Base-by-base conservation (phyloP, 2,888 invertebrate species). In the Imbricaverruca yamaguchii region DNA sequence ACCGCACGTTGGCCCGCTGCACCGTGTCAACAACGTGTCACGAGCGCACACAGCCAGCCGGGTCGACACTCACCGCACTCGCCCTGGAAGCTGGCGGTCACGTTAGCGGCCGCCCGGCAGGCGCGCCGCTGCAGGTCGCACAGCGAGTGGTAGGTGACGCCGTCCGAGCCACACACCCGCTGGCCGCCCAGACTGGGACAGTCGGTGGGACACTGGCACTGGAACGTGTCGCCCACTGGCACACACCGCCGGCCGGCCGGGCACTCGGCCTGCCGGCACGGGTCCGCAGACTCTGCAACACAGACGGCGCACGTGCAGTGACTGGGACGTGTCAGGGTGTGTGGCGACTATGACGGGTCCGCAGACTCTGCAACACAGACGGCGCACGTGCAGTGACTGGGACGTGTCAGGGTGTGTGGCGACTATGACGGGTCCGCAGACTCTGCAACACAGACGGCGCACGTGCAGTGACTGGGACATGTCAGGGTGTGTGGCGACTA, bases 81-180 rank as follows among this genome's bases (percentile, higher is more conserved):
- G 67, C 83, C 82, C 25, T 21, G 18, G 80, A 82, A 80, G 39
- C 39, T 65, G 23, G 81, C 23, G 59, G 82, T 80, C 80, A 83
- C 65, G 65, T 83, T 82, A 56, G 80, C 59, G 15, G 78, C 57
- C 63, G 63, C 39, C n/a, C 69, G 56, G 79, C 83, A 83, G 11
- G 82, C 82, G 56, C 80, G 78, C 9, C 81, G 82, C 55, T 82
- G 81, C 61, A 83, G 80, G 61, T 83, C 83, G 78, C 83, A 83
- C 23, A 77, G 80, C 1, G 83, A 82, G n/a, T 80, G 57, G 80
- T 83, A 83, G 53, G 82, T 83, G 18, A 80, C 61, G 12, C 82
- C 82, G 81, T 83, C 83, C 10, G 59, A 80, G 80, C 82, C 83
- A 69, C 83, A 83, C 57, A 82, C 83, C n/a, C 3, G 13, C 25